Evolutionary conservation across 2,888 invertebrate genomes (phyloP).

Genomic region (Zygaena filipendulae): DNA sequence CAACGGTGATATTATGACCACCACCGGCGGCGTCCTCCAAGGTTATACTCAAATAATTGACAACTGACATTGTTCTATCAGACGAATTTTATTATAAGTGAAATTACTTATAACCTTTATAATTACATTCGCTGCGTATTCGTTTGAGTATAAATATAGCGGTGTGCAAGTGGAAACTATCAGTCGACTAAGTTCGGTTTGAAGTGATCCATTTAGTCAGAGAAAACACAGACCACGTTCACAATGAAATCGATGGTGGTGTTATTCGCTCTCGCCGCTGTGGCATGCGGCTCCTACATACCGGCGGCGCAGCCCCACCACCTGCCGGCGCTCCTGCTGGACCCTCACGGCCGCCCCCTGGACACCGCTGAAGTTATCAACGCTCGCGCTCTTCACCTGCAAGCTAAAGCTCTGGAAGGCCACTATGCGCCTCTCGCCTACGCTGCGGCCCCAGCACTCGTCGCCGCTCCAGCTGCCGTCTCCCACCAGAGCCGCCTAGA

Average conservation of each 20-base stretch:
- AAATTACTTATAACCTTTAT: background rate
- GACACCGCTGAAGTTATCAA: conserved; percentile 24
- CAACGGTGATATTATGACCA: conserved; percentile 45
- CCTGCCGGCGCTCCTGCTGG: conserved; percentile 22
- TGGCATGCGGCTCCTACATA: conserved; percentile 29
- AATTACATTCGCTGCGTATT: background rate
- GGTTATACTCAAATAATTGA: conserved; percentile 55
- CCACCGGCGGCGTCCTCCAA: conserved; percentile 35
- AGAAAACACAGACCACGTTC: conserved; percentile 38
- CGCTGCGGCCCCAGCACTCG: conserved; percentile 26
- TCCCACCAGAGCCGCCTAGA: conserved; percentile 26
- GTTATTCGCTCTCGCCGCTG: conserved; percentile 33
- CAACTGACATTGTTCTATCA: conserved; percentile 58
- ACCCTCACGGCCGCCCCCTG: conserved; percentile 22
- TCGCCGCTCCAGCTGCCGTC: conserved; percentile 25
- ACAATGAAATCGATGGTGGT: conserved; percentile 41
- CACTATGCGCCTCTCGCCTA: conserved; percentile 20
- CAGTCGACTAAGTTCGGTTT: conserved; percentile 31
- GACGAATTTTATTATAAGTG: conserved; percentile 22
- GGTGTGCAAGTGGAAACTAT: conserved; percentile 18
- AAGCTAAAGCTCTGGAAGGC: conserved; percentile 21
- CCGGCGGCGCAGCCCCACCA: conserved; percentile 20
- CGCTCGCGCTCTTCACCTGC: conserved; percentile 22
- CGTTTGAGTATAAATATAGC: background rate
- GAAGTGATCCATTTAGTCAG: conserved; percentile 43